phyloP scores from a whole-genome alignment of 2,888 invertebrate species.

The Dyspetes luteomarginatus region DNA sequence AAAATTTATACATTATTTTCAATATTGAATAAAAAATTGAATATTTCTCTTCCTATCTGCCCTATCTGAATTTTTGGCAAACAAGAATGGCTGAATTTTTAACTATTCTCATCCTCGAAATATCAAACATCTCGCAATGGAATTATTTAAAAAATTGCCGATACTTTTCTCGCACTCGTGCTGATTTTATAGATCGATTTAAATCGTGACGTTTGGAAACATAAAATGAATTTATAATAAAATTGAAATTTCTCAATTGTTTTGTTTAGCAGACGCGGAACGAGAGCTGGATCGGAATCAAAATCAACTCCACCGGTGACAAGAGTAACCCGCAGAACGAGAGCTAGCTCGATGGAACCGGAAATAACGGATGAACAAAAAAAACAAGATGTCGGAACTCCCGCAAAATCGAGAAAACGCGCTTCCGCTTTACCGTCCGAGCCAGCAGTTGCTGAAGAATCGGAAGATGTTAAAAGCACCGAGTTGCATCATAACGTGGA shows the following conservation, averaged over 20 bases:
- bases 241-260: too few relatives aligned
- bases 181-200: background rate
- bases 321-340: constrained; percentile 73
- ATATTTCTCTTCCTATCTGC: too few relatives aligned
- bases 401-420: constrained; percentile 66
- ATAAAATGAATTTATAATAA: too few relatives aligned
- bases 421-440: constrained; percentile 70
- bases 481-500: background rate
- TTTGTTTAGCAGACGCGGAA: constrained; percentile 61
- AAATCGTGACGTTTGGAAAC: too few relatives aligned
- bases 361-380: constrained; percentile 58
- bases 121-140: too few relatives aligned
- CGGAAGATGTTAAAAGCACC: constrained; percentile 18
- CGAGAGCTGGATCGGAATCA: constrained; percentile 78
- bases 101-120: too few relatives aligned
- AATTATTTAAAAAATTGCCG: too few relatives aligned
- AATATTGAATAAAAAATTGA: too few relatives aligned
- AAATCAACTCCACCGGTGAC: constrained; percentile 69
- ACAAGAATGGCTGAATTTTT: too few relatives aligned
- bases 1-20: too few relatives aligned
- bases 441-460: constrained; percentile 73
- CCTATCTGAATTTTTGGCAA: too few relatives aligned
- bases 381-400: constrained; percentile 56
- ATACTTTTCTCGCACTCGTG: too few relatives aligned
- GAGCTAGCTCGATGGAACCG: constrained; percentile 76